Base-by-base conservation (phyloP, 2,113 vertebrate genomes). In the Rhipidura dahli region DNA sequence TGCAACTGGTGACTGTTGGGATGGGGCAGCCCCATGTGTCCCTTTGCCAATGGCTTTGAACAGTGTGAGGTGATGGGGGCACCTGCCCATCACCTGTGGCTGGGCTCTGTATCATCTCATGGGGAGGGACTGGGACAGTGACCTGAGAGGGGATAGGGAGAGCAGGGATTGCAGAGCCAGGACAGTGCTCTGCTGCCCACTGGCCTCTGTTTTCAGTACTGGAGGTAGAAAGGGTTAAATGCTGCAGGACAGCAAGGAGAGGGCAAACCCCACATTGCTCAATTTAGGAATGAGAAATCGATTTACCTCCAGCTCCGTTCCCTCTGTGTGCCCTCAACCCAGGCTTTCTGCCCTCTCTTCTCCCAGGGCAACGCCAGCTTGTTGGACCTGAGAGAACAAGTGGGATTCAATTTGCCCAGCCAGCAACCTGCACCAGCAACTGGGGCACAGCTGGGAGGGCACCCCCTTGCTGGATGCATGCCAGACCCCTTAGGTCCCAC, bases 221-320 rank as follows among this genome's bases (percentile, higher is more conserved):
- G 40, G 16, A 23, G 19, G 16, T 1, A 37, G 77, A 87, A 89
- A 90, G 68, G 54, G 59, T 89, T 94, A 86, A 93, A 40, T 0
- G 0, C 85, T 59, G 30, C 53, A 15, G 15, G 65, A 80, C 83
- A 77, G 63, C 4, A 5, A 71, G 85, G 73, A 90, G 65, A 14
- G 3, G 37, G 83, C 42, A 85, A 79, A 86, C 59, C 71, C 69
- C 60, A 78, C 39, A 30, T 33, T 68, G 51, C 57, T 89, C 65
- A 68, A 1, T 26, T 71, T 42, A 68, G 81, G 77, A 82, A 84
- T 35, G 65, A 95, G 87, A 89, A 73, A 91, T 68, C 3, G 0
- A 60, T 96, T 82, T 93, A 50, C 27, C 87, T 95, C 49, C 81
- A 91, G 60, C 73, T 95, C 77, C 56, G 22, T 53, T 80, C 89